Base-by-base conservation (phyloP, 92 coral and sea anemone species). In the Nematostella vectensis region DNA sequence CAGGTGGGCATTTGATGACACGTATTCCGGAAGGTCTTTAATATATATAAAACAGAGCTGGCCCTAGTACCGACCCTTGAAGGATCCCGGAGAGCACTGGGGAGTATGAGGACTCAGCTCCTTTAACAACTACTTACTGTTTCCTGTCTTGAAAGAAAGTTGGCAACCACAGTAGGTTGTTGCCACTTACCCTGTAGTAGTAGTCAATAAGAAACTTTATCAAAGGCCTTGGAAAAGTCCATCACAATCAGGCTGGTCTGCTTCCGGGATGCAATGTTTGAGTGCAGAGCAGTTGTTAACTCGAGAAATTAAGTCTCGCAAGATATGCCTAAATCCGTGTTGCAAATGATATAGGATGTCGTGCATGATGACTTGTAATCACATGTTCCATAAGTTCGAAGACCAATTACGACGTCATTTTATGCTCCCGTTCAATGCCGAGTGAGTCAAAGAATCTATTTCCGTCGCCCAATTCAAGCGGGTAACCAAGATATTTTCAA, bases 11-110 rank as follows among this genome's bases (percentile, higher is more conserved):
- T 28, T 56, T 56, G 61, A 56, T 31, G 40, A 23, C 23, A 56
- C 39, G 44, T 38, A 38, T 23, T 56, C 61, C 11, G 47, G 61
- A 29, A 56, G 47, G 48, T 30, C 61, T 16, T 56, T 56, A 29
- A 56, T 56, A 26, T 29, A 56, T 28, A 56, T 40, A 27, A 8
- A 55, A 31, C 20, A 55, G 61, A 44, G 38, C 42, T 30, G 61
- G 61, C 22, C 61, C 61, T 28, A 55, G 39, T 27, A 27, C 59
- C 10, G 59, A 54, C 21, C 59, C 59, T 33, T 6, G 40, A 33
- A 15, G 40, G 15, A 33, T 15, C 8, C 40, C 40, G 6, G 40
- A 33, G 8, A 33, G 15, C 6, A 33, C 15, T 6, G 40, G 40
- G 8, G 40, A 33, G 15, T 33, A 33, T 6, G 40, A 33, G 6